These are phyloP conservation scores for Papilio elwesi DNA, from an alignment of 2,888 invertebrate genomes.

Conservation along the genomic window DNA sequence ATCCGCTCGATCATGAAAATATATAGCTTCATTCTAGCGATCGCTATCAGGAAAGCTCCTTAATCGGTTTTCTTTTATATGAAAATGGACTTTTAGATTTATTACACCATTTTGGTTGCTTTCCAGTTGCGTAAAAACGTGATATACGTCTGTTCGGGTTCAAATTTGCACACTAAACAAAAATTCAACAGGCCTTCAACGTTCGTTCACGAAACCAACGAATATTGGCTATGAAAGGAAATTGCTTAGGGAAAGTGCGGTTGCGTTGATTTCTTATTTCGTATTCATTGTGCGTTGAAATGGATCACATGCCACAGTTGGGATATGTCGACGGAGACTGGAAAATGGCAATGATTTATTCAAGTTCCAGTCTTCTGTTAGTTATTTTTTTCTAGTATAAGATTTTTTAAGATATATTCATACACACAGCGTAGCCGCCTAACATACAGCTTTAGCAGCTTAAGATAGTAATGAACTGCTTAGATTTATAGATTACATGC, in stretches of 20 bases:
- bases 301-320: conserved; percentile 65
- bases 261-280: conserved; percentile 79
- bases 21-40: conserved; percentile 82
- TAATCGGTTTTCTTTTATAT: conserved; percentile 84
- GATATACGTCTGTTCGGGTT: conserved; percentile 70
- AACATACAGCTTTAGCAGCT: too few relatives aligned
- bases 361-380: conserved; percentile 29
- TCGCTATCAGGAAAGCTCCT: conserved; percentile 81
- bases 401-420: background rate
- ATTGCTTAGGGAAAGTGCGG: conserved; percentile 75
- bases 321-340: conserved; percentile 55
- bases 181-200: conserved; percentile 71
- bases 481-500: too few relatives aligned
- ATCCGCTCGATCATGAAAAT: conserved; percentile 83
- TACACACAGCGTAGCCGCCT: too few relatives aligned
- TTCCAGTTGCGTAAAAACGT: conserved; percentile 70
- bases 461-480: too few relatives aligned
- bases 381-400: background rate
- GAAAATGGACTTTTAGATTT: conserved; percentile 83
- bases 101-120: conserved; percentile 78
- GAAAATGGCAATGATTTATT: conserved; percentile 50
- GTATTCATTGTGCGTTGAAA: conserved; percentile 79
- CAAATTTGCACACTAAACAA: conserved; percentile 78
- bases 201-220: conserved; percentile 61
- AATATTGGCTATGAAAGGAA: conserved; percentile 78